Base-by-base conservation (phyloP, 2,888 invertebrate species). In the Pseudeuparius sepicola region DNA sequence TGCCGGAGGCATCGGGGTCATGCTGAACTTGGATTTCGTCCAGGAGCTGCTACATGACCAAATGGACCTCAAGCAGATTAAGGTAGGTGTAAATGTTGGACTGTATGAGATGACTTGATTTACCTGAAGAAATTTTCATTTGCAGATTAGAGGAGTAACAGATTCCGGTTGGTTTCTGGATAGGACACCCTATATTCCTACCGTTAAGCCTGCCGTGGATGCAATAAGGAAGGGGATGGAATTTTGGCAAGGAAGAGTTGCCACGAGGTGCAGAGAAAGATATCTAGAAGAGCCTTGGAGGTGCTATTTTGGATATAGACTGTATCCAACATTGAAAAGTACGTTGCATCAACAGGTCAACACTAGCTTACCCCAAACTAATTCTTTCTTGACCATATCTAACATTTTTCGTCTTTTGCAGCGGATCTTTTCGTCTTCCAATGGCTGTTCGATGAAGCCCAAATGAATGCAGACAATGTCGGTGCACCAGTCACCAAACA, bases 151-250 rank as follows among this genome's bases (percentile, higher is more conserved):
- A 3, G 92, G 90, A 1, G 75, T 93, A 4, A 80, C 86, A 2
- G 93, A 94, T 61, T 92, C 92, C 1, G 93, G 92, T 11, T 94
- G 93, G 93, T 93, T 93, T 59, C 66, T 93, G 38, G 93, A 93
- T 57, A 73, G 88, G 40, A 78, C 83, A 14, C 83, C 83, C 0
- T 83, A 75, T 53, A 68, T 73, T 2, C 73, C 74, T 1, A 73
- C 75, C 26, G 64, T 54, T 28, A 58, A 57, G 38, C 56, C 59
- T 4, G 56, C 57, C 1, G 57, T 75, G 44, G 70, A 79, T 53
- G 71, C 77, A 1, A 76, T 84, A 29, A 70, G 76, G 39, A 74
- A 73, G 51, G 88, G 87, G 2, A 79, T 85, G 65, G 72, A 76
- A 48, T 58, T 83, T 33, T 86, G 86, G 87, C 70, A 76, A 40